Evolutionary conservation across 2,888 invertebrate species (phyloP).

Genomic region (Limnephilus marmoratus): DNA sequence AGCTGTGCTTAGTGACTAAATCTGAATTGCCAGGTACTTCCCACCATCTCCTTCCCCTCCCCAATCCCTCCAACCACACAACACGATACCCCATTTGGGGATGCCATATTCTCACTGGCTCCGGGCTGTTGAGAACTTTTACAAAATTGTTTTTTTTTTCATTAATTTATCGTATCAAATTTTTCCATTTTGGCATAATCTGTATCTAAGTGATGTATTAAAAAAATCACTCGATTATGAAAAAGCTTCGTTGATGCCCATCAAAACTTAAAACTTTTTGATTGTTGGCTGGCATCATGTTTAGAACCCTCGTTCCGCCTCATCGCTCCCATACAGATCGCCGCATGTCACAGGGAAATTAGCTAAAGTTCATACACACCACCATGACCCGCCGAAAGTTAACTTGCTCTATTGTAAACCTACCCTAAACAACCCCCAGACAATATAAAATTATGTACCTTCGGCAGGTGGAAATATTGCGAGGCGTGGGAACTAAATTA

Average conservation of each 20-base stretch:
- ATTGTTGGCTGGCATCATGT: not conserved
- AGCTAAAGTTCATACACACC: not conserved
- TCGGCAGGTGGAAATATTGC: not conserved
- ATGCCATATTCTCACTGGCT: not conserved
- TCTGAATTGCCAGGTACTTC: not conserved
- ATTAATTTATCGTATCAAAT: no score
- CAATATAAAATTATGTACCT: not conserved
- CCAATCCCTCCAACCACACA: not conserved
- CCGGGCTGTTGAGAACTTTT: not conserved
- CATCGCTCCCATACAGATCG: not conserved
- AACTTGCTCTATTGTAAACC: constrained; percentile 4
- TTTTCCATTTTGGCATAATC: not conserved
- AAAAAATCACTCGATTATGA: not conserved
- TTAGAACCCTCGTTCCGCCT: constrained; percentile 1
- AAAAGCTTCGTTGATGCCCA: not conserved
- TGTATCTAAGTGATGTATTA: not conserved
- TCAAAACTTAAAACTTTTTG: not conserved
- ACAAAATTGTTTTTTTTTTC: no score
- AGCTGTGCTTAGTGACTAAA: not conserved
- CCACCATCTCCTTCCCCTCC: not conserved
- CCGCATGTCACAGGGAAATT: constrained; percentile 30
- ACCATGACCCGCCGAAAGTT: constrained; percentile 30
- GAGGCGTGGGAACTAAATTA: constrained; percentile 16
- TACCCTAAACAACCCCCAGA: not conserved
- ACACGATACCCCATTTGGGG: no score